Conservation (phyloP, 2,113 vertebrate genomes). For the Pseudorectes ferrugineus region DNA sequence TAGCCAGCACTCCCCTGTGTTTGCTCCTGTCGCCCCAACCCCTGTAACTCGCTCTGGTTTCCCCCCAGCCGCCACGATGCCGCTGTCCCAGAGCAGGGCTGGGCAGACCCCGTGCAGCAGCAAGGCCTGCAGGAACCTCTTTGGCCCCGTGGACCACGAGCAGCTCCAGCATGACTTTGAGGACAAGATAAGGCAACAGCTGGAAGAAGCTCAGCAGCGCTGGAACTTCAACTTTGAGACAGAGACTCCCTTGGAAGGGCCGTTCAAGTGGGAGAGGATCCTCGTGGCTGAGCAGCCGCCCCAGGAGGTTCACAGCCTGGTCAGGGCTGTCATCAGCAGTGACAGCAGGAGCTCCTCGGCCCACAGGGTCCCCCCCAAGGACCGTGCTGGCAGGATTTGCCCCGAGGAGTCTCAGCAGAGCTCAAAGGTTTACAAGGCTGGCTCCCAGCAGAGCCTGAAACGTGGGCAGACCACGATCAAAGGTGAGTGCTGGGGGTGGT, state of each 20-base stretch:
- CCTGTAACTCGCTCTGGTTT: neutral
- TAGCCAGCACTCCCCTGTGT: neutral
- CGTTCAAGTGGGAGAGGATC: constrained; percentile 83
- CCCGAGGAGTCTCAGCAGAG: constrained; percentile 11
- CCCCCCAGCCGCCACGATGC: constrained; percentile 70
- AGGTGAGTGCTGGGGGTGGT: constrained; percentile 68
- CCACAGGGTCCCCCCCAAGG: constrained; percentile 39
- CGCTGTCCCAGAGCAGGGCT: constrained; percentile 28
- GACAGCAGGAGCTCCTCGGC: constrained; percentile 47
- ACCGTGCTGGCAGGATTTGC: constrained; percentile 13
- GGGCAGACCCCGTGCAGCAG: constrained; percentile 45
- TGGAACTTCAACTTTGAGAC: constrained; percentile 90
- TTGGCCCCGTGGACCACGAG: constrained; percentile 83
- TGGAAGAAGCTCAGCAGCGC: constrained; percentile 77
- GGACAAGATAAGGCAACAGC: constrained; percentile 58
- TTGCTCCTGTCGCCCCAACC: neutral
- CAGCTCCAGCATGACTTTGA: constrained; percentile 77
- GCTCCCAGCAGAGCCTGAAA: constrained; percentile 61
- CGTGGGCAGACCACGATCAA: constrained; percentile 88
- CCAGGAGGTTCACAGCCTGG: neutral
- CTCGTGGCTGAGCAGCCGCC: constrained; percentile 27
- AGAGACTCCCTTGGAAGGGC: constrained; percentile 80
- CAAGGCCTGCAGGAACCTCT: constrained; percentile 79
- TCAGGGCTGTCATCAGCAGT: neutral
- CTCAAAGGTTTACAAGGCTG: neutral